Evolutionary conservation across 2,888 invertebrate genomes (phyloP), one percentile per base, ranked within the genome.

Genomic region (Lottia gigantea): DNA sequence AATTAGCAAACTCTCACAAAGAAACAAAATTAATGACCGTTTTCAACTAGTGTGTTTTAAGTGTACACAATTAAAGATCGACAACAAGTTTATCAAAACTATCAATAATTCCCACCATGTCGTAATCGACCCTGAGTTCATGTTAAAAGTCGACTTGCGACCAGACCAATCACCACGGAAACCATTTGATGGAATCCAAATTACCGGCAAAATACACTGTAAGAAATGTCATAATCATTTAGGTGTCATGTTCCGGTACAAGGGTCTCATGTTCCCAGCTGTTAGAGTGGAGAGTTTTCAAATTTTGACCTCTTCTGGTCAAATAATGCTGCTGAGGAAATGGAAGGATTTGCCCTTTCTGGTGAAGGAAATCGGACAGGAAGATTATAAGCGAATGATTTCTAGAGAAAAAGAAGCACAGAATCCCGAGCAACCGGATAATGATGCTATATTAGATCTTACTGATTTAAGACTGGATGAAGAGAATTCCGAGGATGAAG

Each of bases 291-390:
- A 65, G 19, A 62, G 66, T 46, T 79, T 80, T 69, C 66, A 76
- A 11, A 61, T 80, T 2, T 63, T 72, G 16, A 69, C 76, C 19
- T 63, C 62, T 2, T 61, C 71, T n/a, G 40, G n/a, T 0, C 46
- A 67, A 62, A 31, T 15, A 11, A 67, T 25, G 16, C 72, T 64
- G 66, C 74, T 72, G 62, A 76, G 76, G 62, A 67, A 68, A 62
- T 81, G 80, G 81, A 74, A 77, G 64, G 72, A 78, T 14, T 69
- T 76, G 8, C 78, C 76, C 8, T 80, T 80, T 66, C 1, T 7
- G 6, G 78, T 80, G 25, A n/a, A 67, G 23, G 72, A 71, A 61
- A 63, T 72, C 25, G 31, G 55, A 0, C 7, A 64, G 3, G 55
- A 26, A 3, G 72, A 74, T 16, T 47, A 68, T 46, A 70, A 47